Conservation (phyloP, 2,113 vertebrate genomes). For the Catharus minimus region DNA sequence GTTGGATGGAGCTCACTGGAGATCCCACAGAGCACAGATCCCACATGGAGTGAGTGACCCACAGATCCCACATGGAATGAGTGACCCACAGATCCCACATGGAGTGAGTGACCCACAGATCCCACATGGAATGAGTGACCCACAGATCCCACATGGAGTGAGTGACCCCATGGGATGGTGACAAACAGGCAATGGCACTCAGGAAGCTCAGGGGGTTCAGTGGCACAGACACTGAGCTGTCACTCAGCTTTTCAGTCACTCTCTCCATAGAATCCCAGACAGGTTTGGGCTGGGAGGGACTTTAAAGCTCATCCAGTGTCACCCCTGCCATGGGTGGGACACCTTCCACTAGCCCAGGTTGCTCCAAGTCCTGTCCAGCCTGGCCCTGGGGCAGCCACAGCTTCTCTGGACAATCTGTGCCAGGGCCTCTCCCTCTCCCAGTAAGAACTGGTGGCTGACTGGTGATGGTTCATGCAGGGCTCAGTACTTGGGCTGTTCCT, state of each 20-base stretch:
- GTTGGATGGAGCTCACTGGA: background rate
- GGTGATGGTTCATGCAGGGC: background rate
- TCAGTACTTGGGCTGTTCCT: background rate
- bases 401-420: background rate
- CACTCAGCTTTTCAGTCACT: background rate
- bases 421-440: background rate
- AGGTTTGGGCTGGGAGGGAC: background rate
- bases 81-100: background rate
- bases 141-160: too few relatives aligned
- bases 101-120: background rate
- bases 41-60: background rate
- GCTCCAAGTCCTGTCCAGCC: rapidly evolving
- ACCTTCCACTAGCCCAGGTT: rapidly evolving
- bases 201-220: rapidly evolving
- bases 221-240: background rate
- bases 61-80: too few relatives aligned
- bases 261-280: background rate
- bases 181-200: rapidly evolving
- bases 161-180: background rate
- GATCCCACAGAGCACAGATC: background rate
- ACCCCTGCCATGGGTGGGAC: background rate
- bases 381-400: background rate
- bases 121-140: too few relatives aligned
- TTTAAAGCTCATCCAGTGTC: background rate
- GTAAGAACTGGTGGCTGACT: background rate